A percentile compares a stretch with the other conserved stretches of the same genome.
Evolutionary conservation across 2,113 vertebrate species (phyloP).

Genomic region (Platichthys flesus): DNA sequence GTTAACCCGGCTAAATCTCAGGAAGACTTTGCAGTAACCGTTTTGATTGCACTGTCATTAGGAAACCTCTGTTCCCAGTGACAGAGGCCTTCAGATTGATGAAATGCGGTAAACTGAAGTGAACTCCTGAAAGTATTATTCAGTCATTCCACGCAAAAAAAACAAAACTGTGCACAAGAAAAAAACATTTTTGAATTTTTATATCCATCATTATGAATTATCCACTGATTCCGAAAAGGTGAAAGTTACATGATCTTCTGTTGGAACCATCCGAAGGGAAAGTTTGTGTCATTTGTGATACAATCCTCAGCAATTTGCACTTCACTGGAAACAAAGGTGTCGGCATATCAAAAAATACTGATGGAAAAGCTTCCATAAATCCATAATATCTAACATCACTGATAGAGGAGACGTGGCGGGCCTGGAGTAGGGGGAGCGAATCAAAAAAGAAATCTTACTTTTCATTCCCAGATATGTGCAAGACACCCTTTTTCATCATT

Average conservation of each 20-base stretch:
- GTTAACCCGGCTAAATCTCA: not conserved
- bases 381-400: not conserved
- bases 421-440: not conserved
- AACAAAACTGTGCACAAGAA: not conserved
- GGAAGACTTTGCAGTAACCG: not conserved
- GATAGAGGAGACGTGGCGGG: not conserved
- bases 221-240: not conserved
- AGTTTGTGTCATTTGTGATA: not conserved
- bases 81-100: not conserved
- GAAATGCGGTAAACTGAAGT: not conserved
- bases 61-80: not conserved
- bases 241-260: not conserved
- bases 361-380: not conserved
- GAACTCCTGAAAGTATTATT: not conserved
- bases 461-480: conserved; percentile 15
- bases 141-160: not conserved
- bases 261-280: not conserved
- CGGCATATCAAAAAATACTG: not conserved
- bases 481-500: conserved; percentile 19
- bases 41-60: not conserved
- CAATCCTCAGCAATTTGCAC: not conserved
- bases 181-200: not conserved
- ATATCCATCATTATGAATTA: conserved; percentile 2
- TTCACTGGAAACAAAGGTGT: not conserved
- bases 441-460: not conserved